Conservation (phyloP, 2,113 vertebrate genomes). For the Sander lucioperca region DNA sequence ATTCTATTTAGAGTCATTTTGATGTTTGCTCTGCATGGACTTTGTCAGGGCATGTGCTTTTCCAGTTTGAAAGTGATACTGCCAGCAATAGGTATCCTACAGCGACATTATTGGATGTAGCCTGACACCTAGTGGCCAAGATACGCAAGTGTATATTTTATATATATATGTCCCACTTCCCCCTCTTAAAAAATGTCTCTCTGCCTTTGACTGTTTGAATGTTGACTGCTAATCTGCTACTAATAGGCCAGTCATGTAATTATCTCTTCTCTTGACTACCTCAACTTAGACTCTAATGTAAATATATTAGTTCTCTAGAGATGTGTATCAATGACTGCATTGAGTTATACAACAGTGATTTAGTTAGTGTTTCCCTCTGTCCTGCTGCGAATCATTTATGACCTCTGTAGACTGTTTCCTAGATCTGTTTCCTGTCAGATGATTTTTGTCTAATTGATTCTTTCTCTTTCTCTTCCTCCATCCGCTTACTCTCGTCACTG, state of each 20-base stretch:
- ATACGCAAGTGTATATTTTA: conserved; percentile 24
- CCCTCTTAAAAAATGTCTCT: not conserved
- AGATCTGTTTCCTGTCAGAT: conserved; percentile 28
- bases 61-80: not conserved
- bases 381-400: conserved; percentile 27
- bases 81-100: not conserved
- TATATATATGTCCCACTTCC: not conserved
- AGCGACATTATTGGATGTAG: conserved; percentile 39
- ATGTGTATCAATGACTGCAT: not conserved
- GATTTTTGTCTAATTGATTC: conserved; percentile 67
- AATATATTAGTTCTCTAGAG: not conserved
- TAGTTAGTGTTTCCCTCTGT: conserved; percentile 5
- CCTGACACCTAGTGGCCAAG: conserved; percentile 72
- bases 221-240: not conserved
- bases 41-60: not conserved
- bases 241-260: not conserved
- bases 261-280: not conserved
- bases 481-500: conserved; percentile 3
- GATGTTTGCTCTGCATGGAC: not conserved
- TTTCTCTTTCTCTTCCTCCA: conserved; percentile 34
- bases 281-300: conserved; percentile 1
- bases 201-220: not conserved
- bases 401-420: conserved; percentile 37
- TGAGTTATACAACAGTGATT: not conserved
- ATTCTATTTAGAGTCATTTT: not conserved